Conservation (phyloP, 1,140 invertebrate species). For the Drosophila neocordata region DNA sequence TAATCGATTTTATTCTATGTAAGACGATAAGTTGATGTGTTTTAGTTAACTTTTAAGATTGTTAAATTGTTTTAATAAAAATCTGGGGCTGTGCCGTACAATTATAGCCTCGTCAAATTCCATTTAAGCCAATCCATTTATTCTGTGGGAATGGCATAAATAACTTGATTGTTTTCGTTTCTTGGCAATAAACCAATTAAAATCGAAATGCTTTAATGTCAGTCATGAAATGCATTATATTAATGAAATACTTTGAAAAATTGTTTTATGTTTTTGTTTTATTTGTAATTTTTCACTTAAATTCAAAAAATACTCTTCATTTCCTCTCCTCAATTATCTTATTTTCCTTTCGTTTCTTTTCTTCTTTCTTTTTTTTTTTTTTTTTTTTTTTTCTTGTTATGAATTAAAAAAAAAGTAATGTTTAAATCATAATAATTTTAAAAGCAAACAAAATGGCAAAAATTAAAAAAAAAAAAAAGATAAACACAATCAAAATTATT, state of each 20-base stretch:
- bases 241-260: neutral
- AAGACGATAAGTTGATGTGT: neutral
- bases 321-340: slow-evolving; percentile 41
- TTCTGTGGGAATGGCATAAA: too few relatives aligned
- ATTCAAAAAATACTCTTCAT: slow-evolving; percentile 78
- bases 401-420: slow-evolving; percentile 61
- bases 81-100: neutral
- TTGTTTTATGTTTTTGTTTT: slow-evolving; percentile 59
- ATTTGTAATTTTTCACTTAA: slow-evolving; percentile 78
- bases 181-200: too few relatives aligned
- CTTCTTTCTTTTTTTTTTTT: slow-evolving; percentile 36
- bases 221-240: too few relatives aligned
- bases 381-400: slow-evolving; percentile 54
- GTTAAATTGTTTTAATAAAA: neutral
- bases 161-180: too few relatives aligned
- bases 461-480: slow-evolving; percentile 30
- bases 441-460: slow-evolving; percentile 77
- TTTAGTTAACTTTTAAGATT: neutral
- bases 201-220: too few relatives aligned
- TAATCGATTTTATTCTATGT: neutral
- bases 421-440: slow-evolving; percentile 66
- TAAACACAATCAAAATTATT: slow-evolving; percentile 25
- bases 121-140: too few relatives aligned
- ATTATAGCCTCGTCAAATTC: neutral
- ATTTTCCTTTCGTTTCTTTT: slow-evolving; percentile 29